phyloP scores from a whole-genome alignment of 2,113 vertebrate species.

The Gobius niger region DNA sequence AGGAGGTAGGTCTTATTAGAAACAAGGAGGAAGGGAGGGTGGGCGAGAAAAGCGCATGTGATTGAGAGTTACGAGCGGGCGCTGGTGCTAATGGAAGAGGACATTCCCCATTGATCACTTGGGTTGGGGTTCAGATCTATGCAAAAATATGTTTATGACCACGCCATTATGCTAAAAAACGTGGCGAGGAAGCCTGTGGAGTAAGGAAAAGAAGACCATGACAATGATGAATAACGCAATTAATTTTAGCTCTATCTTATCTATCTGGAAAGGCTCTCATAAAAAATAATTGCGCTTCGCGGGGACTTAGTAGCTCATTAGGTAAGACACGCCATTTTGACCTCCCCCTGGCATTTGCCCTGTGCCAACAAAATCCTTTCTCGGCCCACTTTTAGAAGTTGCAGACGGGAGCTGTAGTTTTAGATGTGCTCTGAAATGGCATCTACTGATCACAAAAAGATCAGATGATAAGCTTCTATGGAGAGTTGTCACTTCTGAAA shows the following conservation, averaged over 20 bases:
- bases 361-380: no score
- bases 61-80: slow-evolving; percentile 56
- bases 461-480: no score
- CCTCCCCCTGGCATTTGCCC: no score
- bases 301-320: no score
- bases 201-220: neutral
- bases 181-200: neutral
- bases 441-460: no score
- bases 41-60: slow-evolving; percentile 19
- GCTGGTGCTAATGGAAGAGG: slow-evolving; percentile 8
- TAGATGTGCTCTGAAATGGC: no score
- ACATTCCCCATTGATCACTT: slow-evolving; percentile 10
- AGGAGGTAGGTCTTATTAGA: slow-evolving; percentile 12
- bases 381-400: no score
- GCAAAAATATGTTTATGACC: slow-evolving; percentile 39
- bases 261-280: no score
- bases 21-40: slow-evolving; percentile 3
- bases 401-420: no score
- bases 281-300: no score
- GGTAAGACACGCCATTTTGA: no score
- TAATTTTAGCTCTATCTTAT: neutral
- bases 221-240: neutral
- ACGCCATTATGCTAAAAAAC: neutral
- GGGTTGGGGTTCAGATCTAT: slow-evolving; percentile 33
- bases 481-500: no score